phyloP scores from a whole-genome alignment of 1,140 invertebrate species.

The Telenomus remus region DNA sequence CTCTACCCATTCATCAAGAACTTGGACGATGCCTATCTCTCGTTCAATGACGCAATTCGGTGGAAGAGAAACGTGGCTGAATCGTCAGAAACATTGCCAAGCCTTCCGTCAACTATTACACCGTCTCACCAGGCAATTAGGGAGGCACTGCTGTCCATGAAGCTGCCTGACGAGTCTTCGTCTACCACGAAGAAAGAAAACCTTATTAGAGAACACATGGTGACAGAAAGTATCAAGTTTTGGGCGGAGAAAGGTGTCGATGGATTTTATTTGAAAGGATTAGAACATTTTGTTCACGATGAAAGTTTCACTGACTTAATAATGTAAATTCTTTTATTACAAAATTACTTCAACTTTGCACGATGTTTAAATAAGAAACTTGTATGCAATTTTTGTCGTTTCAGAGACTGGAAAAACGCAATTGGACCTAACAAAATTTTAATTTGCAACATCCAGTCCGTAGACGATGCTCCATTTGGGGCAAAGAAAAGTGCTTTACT shows the following conservation, averaged over 20 bases:
- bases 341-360: too few species aligned
- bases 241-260: conserved; percentile 83
- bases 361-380: too few species aligned
- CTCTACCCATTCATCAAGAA: conserved; percentile 78
- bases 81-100: conserved; percentile 10
- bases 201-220: conserved; percentile 16
- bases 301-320: conserved; percentile 73
- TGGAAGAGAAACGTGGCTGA: conserved; percentile 18
- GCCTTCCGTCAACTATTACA: conserved; percentile 27
- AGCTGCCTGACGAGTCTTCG: conserved; percentile 9
- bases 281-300: conserved; percentile 73
- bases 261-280: conserved; percentile 87
- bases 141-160: conserved; percentile 47
- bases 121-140: conserved; percentile 56
- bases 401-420: conserved; percentile 79
- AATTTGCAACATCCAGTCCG: conserved; percentile 79
- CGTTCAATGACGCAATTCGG: conserved; percentile 12
- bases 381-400: not conserved
- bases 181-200: not conserved
- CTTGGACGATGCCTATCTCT: conserved; percentile 52
- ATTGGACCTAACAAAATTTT: conserved; percentile 79
- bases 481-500: conserved; percentile 75
- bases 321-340: conserved; percentile 46
- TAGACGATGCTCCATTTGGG: conserved; percentile 72
- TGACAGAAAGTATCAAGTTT: conserved; percentile 76